Conservation (phyloP, 2,888 invertebrate species). For the Tachina lurida region DNA sequence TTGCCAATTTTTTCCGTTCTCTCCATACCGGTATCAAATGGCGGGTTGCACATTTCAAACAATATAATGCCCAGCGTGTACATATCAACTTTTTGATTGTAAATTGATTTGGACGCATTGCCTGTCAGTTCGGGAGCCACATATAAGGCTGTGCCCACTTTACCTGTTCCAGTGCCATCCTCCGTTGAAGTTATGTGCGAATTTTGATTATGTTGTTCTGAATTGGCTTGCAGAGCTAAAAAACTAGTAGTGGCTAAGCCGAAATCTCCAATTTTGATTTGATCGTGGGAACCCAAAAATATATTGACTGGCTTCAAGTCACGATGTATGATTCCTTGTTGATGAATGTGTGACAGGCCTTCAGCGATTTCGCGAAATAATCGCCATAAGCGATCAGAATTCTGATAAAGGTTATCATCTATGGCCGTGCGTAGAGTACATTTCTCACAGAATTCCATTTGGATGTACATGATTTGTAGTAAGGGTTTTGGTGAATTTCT, state of each 20-base stretch:
- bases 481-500: slow-evolving; percentile 78
- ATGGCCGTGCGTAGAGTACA: slow-evolving; percentile 95
- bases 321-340: slow-evolving; percentile 94
- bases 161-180: slow-evolving; percentile 86
- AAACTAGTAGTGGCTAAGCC: slow-evolving; percentile 95
- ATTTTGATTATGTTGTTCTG: slow-evolving; percentile 76
- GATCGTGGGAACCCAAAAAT: slow-evolving; percentile 96
- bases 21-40: slow-evolving; percentile 94
- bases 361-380: slow-evolving; percentile 97
- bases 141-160: slow-evolving; percentile 97
- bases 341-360: slow-evolving; percentile 94
- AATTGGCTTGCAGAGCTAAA: slow-evolving; percentile 81
- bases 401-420: slow-evolving; percentile 90
- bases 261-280: slow-evolving; percentile 98
- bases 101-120: slow-evolving; percentile 88
- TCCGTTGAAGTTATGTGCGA: slow-evolving; percentile 76
- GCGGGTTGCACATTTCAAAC: slow-evolving; percentile 96
- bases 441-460: slow-evolving; percentile 99
- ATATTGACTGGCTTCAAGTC: slow-evolving; percentile 96
- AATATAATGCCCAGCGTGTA: slow-evolving; percentile 95
- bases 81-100: slow-evolving; percentile 95
- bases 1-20: slow-evolving; percentile 90
- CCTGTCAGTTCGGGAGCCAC: slow-evolving; percentile 95
- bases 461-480: slow-evolving; percentile 89
- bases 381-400: slow-evolving; percentile 93